These are phyloP conservation scores for Zoanthus sociatus DNA, from an alignment of 92 coral and sea anemone species.

Conservation along the genomic window DNA sequence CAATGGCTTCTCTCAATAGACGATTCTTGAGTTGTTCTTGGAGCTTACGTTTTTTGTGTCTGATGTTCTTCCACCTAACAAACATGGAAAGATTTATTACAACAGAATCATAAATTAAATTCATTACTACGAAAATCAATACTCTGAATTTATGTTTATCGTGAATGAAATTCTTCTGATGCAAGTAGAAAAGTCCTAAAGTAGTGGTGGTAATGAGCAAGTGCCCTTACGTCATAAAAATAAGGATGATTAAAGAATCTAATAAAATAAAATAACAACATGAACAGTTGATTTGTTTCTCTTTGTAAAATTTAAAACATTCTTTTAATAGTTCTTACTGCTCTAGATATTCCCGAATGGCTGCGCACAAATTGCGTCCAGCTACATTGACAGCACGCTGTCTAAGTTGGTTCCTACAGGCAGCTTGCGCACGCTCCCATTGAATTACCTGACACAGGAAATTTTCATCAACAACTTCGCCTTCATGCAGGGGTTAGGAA, in stretches of 20 bases:
- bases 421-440: constrained; percentile 37
- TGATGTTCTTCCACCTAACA: no score
- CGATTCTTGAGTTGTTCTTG: no score
- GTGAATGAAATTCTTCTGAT: constrained; percentile 9
- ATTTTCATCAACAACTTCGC: constrained; percentile 27
- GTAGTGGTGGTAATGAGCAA: constrained; percentile 18
- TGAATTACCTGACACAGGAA: constrained; percentile 40
- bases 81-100: no score
- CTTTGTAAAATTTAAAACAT: background rate
- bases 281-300: background rate
- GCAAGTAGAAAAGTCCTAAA: background rate
- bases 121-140: background rate
- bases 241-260: constrained; percentile 13
- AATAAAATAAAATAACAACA: constrained; percentile 11
- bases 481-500: no score
- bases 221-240: no score
- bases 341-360: constrained; percentile 7
- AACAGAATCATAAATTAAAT: constrained; percentile 10
- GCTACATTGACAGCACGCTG: background rate
- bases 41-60: no score
- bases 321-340: background rate
- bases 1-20: no score
- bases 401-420: background rate
- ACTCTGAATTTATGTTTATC: background rate
- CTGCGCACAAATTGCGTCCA: constrained; percentile 21